Percentiles rank a stretch among this genome's conserved stretches.
phyloP scores from a whole-genome alignment of 2,113 vertebrate genomes.

The Microcebus jonahi region DNA sequence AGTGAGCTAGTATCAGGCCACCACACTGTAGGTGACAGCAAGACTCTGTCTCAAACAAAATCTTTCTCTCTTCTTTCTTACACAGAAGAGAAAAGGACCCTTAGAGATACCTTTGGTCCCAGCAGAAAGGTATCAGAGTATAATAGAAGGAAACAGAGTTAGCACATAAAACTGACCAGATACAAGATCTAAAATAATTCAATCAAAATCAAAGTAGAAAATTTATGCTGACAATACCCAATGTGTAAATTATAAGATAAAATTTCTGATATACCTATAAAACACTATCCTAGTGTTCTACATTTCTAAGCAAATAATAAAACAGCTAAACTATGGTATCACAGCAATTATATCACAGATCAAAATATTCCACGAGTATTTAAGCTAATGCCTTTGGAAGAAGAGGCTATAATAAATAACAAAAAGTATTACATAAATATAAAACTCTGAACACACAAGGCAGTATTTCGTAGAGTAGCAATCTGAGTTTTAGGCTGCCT shows the following conservation, averaged over 20 bases:
- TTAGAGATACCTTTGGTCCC: not conserved
- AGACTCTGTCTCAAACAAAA: too few relatives aligned
- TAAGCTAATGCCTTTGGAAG: not conserved
- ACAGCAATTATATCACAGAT: not conserved
- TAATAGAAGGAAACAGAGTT: not conserved
- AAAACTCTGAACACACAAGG: not conserved
- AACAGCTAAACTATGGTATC: not conserved
- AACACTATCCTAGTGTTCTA: not conserved
- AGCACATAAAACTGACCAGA: conserved; percentile 33
- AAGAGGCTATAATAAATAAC: not conserved
- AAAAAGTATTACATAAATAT: not conserved
- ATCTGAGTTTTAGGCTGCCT: not conserved
- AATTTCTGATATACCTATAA: conserved; percentile 1
- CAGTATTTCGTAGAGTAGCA: not conserved
- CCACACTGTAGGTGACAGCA: too few relatives aligned
- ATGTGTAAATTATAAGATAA: conserved; percentile 38
- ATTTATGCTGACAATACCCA: not conserved
- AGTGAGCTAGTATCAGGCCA: too few relatives aligned
- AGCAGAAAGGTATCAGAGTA: not conserved
- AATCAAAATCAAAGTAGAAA: conserved; percentile 32
- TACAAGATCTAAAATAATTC: not conserved
- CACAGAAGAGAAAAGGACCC: not conserved
- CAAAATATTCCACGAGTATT: conserved; percentile 9
- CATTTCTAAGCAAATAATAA: not conserved
- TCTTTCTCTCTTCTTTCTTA: not conserved